Conservation (phyloP, 92 coral and sea anemone species). For the Epizoanthus ramosus region DNA sequence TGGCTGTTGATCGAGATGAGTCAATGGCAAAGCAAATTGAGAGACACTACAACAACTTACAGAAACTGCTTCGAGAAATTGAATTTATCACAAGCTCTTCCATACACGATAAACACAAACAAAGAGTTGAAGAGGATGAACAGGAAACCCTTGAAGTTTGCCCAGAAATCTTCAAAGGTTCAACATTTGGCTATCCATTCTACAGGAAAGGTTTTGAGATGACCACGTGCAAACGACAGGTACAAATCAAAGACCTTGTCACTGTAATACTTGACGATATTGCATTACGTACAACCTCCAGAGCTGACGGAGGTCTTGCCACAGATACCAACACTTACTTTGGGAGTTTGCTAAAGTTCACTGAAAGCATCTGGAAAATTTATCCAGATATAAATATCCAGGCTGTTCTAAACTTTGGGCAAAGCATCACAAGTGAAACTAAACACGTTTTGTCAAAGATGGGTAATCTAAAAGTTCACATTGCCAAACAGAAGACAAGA, state of each 20-base stretch:
- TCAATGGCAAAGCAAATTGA: constrained; percentile 72
- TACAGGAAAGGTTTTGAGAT: constrained; percentile 81
- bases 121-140: constrained; percentile 38
- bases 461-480: neutral
- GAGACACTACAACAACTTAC: constrained; percentile 76
- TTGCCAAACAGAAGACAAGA: constrained; percentile 21
- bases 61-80: constrained; percentile 72
- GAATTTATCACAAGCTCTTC: constrained; percentile 64
- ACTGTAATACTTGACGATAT: constrained; percentile 81
- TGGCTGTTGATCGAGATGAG: constrained; percentile 66
- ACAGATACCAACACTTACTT: constrained; percentile 28
- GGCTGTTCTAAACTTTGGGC: constrained; percentile 18
- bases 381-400: constrained; percentile 14
- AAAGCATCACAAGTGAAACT: constrained; percentile 11
- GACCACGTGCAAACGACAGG: constrained; percentile 52
- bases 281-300: constrained; percentile 42
- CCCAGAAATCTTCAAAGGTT: constrained; percentile 81
- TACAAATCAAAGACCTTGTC: constrained; percentile 57
- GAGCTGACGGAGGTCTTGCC: constrained; percentile 25
- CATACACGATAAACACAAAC: constrained; percentile 16
- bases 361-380: constrained; percentile 40
- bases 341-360: constrained; percentile 30
- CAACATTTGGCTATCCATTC: constrained; percentile 83
- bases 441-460: constrained; percentile 14
- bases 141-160: constrained; percentile 61